Base-by-base conservation (phyloP, 2,797 vertebrate species). In the Okamejei kenojei region DNA sequence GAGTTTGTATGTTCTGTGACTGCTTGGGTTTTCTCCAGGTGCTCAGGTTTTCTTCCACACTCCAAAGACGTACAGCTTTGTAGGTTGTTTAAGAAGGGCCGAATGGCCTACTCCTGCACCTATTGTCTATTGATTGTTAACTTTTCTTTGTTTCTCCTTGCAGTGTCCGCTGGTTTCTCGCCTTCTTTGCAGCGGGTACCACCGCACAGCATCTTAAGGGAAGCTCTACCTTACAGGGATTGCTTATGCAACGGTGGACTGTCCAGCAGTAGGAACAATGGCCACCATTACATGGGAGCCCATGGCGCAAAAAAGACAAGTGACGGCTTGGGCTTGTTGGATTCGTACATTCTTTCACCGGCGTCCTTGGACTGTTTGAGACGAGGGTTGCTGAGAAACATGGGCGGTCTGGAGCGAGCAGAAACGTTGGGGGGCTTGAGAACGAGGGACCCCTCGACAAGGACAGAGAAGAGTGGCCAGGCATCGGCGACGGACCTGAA, bases 381-480 rank as follows among this genome's bases (percentile, higher is more conserved):
- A 26, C 84, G 4, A 35, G 84, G 84, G 6, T 32, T 68, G n/a
- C 61, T 88, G 63, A 88, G n/a, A 32, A 68, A 88, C 84, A 35
- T 65, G 61, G 58, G 84, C 7, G 8, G 11, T 2, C 61, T 68
- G 17, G 84, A 88, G 32, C 63, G 4, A 73, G 26, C 68, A 13
- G 68, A 74, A 10, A 74, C 90, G 45, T 26, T 91, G 90, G 90
- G 68, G 65, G 68, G 5, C 68, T 71, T 11, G 1, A 45, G 90
- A 71, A 54, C 23, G 65, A 91, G 88, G 73, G 23, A 73, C 65
- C 68, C 19, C 38, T 10, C 26, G 10, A 3, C 26, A 74, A 92
- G 90, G 90, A 92, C 90, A 92, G 90, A 92, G 90, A 73, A 15
- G 71, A 26, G 71, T 74, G 29, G 68, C 10, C 35, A 54, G 90